Evolutionary conservation across 2,888 invertebrate species (phyloP), one percentile per base, ranked within the genome.

Genomic region (Drosophila macrospina): DNA sequence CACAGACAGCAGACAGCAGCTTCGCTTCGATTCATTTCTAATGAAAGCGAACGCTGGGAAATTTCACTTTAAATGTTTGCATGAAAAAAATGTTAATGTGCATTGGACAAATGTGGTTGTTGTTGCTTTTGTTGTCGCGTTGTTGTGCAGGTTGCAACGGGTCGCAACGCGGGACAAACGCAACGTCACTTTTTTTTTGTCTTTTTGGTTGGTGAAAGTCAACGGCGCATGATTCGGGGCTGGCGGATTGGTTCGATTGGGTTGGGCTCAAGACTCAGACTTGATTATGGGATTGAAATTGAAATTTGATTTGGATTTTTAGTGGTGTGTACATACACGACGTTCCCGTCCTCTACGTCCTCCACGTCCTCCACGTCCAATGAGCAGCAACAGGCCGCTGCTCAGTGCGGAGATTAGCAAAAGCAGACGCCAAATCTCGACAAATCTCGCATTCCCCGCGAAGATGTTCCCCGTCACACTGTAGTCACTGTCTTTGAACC

Each of bases 361-460:
- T n/a, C n/a, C n/a, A n/a, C 80, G 81, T 72, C 84, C 82, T 74
- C 63, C 67, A 71, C 82, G 85, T 71, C 81, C 86, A 69, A 91
- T 81, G 59, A 91, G 60, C 75, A 91, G 60, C 75, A 68, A 61
- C 50, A 80, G 42, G 52, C 75, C 51, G 70, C 86, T 80, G 73
- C 78, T 73, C 59, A 90, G 72, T 34, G 83, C 90, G 66, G 86
- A 90, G 62, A 90, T 80, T 67, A 90, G 67, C 73, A 90, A 64
- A 67, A 91, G 69, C 57, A 91, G 75, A 65, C 77, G 84, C 87
- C 91, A 91, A 85, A 91, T 81, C 64, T 72, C 74, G 74, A 76
- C 77, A 81, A 74, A n/a, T n/a, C n/a, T 30, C 76, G 75, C 55
- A 41, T 76, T 77, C 4, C 60, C 73, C 48, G 76, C 56, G 37